A percentile compares a stretch with the other conserved stretches of the same genome.
Evolutionary conservation across 2,888 invertebrate genomes (phyloP).

Genomic region (Syritta pipiens): DNA sequence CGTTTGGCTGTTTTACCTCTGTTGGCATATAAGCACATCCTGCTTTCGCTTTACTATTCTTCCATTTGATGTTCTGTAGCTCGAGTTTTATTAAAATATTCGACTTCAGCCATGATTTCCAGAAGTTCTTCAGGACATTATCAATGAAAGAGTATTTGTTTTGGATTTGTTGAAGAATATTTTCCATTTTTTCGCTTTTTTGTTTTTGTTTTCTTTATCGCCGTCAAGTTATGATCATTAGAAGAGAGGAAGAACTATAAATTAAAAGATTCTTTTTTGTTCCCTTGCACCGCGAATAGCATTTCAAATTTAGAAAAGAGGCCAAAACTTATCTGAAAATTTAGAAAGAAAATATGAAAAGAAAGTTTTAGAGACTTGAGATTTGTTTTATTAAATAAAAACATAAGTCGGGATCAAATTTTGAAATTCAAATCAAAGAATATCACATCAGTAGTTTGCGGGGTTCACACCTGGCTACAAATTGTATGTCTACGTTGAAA

Average conservation of each 20-base stretch:
- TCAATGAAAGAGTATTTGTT: constrained; percentile 77
- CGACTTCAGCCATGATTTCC: constrained; percentile 76
- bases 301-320: neutral
- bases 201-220: no score
- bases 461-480: no score
- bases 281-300: constrained; percentile 14
- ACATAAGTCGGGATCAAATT: no score
- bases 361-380: no score
- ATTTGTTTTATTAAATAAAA: no score
- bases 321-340: neutral
- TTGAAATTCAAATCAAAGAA: no score
- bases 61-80: constrained; percentile 84
- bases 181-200: constrained; percentile 66
- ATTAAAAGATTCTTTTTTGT: no score
- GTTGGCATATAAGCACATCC: constrained; percentile 93
- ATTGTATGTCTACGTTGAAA: no score
- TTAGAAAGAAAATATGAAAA: neutral
- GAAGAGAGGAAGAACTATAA: neutral
- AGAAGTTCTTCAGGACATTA: constrained; percentile 75
- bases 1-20: constrained; percentile 77
- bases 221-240: no score
- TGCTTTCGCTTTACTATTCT: constrained; percentile 86
- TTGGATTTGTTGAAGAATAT: constrained; percentile 75
- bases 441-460: no score
- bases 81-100: constrained; percentile 74